A percentile compares a stretch with the other conserved stretches of the same genome.
Conservation (phyloP, 2,888 invertebrate species). For the Drymonia ruficornis region DNA sequence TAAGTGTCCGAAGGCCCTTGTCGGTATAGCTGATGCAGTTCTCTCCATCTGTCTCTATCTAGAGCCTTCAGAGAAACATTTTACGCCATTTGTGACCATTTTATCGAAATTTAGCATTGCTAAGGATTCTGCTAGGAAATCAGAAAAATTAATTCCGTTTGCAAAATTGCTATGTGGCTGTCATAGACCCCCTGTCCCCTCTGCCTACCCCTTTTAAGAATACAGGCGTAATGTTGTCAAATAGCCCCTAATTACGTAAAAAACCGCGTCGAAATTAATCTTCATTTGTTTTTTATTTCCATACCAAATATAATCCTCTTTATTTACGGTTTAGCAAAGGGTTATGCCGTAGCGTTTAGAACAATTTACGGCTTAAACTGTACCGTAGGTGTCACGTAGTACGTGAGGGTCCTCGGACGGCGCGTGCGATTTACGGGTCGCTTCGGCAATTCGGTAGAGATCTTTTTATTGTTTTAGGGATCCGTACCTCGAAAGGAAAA, state of each 20-base stretch:
- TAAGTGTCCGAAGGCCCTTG: no score
- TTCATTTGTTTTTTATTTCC: conserved; percentile 8
- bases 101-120: no score
- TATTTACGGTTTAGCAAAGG: conserved; percentile 21
- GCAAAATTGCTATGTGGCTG: no score
- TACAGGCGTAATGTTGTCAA: neutral
- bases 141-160: no score
- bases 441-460: neutral
- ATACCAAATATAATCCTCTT: conserved; percentile 12
- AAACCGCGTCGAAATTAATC: conserved; percentile 2
- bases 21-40: no score
- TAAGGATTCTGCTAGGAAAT: no score
- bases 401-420: neutral
- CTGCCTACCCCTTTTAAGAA: no score
- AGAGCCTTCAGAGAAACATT: no score
- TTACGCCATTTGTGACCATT: no score
- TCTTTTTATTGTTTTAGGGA: neutral
- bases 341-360: conserved; percentile 15
- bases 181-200: no score
- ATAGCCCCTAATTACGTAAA: neutral
- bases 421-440: neutral
- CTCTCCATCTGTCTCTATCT: no score
- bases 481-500: no score
- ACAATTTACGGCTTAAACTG: conserved; percentile 31
- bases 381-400: conserved; percentile 30